phyloP scores from a whole-genome alignment of 1,140 invertebrate species.

The Drosophila takahashii region DNA sequence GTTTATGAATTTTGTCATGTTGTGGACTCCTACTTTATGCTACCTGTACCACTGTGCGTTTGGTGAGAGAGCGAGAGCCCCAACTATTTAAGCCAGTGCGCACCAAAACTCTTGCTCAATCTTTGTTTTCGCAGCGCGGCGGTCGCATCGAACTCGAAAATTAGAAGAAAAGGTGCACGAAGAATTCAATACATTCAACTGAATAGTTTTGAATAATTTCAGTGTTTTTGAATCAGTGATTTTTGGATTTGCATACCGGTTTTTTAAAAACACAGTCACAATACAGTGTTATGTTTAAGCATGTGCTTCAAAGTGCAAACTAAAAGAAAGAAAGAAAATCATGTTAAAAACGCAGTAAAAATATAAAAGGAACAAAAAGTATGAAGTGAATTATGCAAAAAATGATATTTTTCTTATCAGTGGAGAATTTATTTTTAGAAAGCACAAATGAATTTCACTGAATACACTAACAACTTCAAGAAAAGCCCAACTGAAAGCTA shows the following conservation, averaged over 20 bases:
- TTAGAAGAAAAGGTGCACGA: neutral
- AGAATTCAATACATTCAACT: constrained; percentile 11
- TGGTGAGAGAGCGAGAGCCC: neutral
- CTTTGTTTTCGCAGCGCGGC: constrained; percentile 16
- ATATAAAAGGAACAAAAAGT: constrained; percentile 18
- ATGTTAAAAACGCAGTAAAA: constrained; percentile 29
- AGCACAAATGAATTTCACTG: constrained; percentile 4
- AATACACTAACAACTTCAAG: constrained; percentile 18
- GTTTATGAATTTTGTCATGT: no score
- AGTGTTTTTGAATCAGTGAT: constrained; percentile 7
- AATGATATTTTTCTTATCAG: constrained; percentile 45
- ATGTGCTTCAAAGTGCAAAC: constrained; percentile 57
- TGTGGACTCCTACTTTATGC: neutral
- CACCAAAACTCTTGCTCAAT: constrained; percentile 12
- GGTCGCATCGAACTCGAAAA: constrained; percentile 12
- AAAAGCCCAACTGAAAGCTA: constrained; percentile 16
- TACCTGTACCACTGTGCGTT: constrained; percentile 2
- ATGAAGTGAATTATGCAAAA: constrained; percentile 2
- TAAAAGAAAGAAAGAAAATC: constrained; percentile 30
- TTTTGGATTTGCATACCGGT: constrained; percentile 14
- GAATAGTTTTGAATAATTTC: constrained; percentile 14
- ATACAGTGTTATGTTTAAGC: constrained; percentile 29
- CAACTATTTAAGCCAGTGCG: constrained; percentile 19
- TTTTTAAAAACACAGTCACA: neutral
- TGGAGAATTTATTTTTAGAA: constrained; percentile 8